Base-by-base conservation (phyloP, 92 coral and sea anemone genomes). In the Bergia sp. region DNA sequence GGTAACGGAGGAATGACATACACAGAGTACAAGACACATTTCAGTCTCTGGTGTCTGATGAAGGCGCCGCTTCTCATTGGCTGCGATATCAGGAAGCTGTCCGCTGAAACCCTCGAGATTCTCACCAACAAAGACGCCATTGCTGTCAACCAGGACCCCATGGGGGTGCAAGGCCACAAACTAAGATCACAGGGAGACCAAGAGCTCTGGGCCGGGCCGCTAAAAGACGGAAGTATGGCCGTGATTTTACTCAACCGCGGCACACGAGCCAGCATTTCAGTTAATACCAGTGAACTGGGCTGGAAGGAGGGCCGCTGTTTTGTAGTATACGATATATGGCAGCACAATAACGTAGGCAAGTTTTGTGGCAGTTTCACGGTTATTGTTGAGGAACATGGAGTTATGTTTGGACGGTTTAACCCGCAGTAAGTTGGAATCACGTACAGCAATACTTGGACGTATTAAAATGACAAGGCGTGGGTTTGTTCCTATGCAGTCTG, bases 1-100 rank as follows among this genome's bases (percentile, higher is more conserved):
- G 93, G 93, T 73, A 91, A 91, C 61, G 93, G 93, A 23, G 86
- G 90, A 7, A 91, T 91, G 93, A 73, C 88, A 9, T 61, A 55
- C 75, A 87, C 90, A 0, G 90, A 91, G 20, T 91, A 91, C 88
- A 81, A 87, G 38, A 81, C 93, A n/a, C 93, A 91, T 86, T 91
- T 91, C 88, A 91, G 93, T 37, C 82, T 91, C 5, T 91, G 93
- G 93, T 91, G 93, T 87, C 87, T 91, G 58, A 91, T 91, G 93
- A 91, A 91, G 64, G 87, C 93, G 5, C 93, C 93, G 37, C 93
- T 91, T 73, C 87, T 91, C 77, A 91, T 91, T 81, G 93, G 93
- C 90, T 91, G 93, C 44, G 93, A 91, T 44, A 50, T 91, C 43
- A 61, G 93, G 37, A 81, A 73, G 38, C 76, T 91, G 69, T 87